phyloP scores from a whole-genome alignment of 1,140 invertebrate species.

The Aethina tumida region DNA sequence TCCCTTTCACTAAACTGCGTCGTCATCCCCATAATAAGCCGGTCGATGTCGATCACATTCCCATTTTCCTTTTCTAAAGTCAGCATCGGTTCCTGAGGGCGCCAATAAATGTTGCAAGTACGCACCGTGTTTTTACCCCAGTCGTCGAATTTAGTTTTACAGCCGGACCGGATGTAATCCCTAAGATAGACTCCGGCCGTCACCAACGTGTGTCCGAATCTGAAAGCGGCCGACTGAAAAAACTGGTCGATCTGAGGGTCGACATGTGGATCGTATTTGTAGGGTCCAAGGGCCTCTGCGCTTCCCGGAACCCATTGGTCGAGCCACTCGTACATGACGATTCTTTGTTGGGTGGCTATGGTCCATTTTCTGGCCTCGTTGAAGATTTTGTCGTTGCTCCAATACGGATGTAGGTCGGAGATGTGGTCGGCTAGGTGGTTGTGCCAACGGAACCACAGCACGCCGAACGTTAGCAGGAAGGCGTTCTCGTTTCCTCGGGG shows the following conservation, averaged over 20 bases:
- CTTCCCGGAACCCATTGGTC: conserved; percentile 22
- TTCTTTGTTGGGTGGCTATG: conserved; percentile 44
- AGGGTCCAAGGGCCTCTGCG: conserved; percentile 27
- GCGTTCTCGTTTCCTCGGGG: conserved; percentile 41
- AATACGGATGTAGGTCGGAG: conserved; percentile 30
- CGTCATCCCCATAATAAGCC: conserved; percentile 50
- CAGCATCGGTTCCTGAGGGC: conserved; percentile 38
- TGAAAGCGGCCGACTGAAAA: conserved; percentile 58
- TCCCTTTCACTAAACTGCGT: conserved; percentile 54
- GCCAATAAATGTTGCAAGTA: conserved; percentile 59
- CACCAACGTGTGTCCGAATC: conserved; percentile 57
- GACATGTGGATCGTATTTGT: conserved; percentile 48
- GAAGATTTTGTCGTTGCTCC: conserved; percentile 40
- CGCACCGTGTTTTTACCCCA: conserved; percentile 37
- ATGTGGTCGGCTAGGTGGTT: conserved; percentile 44
- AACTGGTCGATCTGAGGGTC: conserved; percentile 60
- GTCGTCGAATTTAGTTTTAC: conserved; percentile 18
- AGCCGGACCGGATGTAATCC: conserved; percentile 32
- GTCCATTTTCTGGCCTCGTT: conserved; percentile 51
- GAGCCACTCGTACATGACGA: conserved; percentile 47
- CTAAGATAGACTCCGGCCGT: conserved; percentile 40
- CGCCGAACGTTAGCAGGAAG: conserved; percentile 10
- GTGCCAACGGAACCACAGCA: conserved; percentile 57
- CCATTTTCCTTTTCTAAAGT: conserved; percentile 11
- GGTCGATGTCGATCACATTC: conserved; percentile 40